phyloP scores from a whole-genome alignment of 2,113 vertebrate species.

The Miniopterus natalensis region DNA sequence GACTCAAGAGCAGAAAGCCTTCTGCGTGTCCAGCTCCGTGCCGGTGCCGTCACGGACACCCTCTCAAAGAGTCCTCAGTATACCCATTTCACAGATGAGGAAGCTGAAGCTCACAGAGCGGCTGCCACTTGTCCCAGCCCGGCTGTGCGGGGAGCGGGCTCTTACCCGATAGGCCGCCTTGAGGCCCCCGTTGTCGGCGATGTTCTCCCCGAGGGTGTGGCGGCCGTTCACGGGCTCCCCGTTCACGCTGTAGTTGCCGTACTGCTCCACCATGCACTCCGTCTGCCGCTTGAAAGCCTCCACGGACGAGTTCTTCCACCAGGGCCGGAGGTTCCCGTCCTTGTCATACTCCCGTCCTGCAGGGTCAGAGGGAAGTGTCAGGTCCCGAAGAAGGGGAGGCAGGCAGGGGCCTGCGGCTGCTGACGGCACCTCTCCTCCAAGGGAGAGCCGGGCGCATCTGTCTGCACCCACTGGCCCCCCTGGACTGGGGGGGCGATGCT shows the following conservation, averaged over 20 bases:
- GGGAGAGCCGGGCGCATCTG: rapidly evolving
- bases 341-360: slow-evolving; percentile 97
- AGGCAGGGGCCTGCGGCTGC: rapidly evolving
- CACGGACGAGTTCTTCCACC: slow-evolving; percentile 98
- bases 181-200: slow-evolving; percentile 97
- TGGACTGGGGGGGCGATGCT: not conserved
- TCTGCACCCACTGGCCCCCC: not conserved
- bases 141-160: not conserved
- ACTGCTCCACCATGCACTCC: slow-evolving; percentile 96
- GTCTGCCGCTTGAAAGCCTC: slow-evolving; percentile 97
- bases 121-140: rapidly evolving
- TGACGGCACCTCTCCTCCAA: rapidly evolving
- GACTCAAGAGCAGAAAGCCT: not conserved
- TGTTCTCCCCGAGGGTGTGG: slow-evolving; percentile 98
- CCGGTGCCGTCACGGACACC: rapidly evolving
- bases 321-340: slow-evolving; percentile 96
- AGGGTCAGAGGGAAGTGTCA: not conserved
- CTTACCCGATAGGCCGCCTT: slow-evolving; percentile 96
- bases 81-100: not conserved
- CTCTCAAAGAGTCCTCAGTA: rapidly evolving
- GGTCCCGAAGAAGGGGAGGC: not conserved
- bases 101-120: rapidly evolving
- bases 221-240: slow-evolving; percentile 94
- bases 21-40: rapidly evolving
- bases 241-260: slow-evolving; percentile 95